Evolutionary conservation across 2,888 invertebrate species (phyloP).

Genomic region (Zonitis immaculata): DNA sequence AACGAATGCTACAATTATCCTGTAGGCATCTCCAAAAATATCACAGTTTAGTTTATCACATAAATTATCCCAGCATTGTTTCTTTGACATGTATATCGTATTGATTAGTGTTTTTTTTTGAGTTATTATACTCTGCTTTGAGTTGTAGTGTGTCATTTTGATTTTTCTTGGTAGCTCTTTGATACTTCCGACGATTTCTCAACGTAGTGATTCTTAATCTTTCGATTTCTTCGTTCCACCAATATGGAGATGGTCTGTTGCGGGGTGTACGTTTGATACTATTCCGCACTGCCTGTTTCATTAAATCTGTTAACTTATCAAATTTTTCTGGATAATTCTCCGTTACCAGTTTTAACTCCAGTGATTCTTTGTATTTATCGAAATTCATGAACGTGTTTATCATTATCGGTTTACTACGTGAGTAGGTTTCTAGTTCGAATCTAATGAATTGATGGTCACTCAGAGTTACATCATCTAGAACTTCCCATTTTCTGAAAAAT

Average conservation of each 20-base stretch:
- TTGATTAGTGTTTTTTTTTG: too few relatives aligned
- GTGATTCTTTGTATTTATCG: neutral
- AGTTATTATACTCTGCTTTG: too few relatives aligned
- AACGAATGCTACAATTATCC: too few relatives aligned
- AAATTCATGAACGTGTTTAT: neutral
- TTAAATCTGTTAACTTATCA: too few relatives aligned
- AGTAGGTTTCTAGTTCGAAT: neutral
- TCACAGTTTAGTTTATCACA: neutral
- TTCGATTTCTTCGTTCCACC: slow-evolving; percentile 2
- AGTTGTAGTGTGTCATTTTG: neutral
- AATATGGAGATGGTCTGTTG: neutral
- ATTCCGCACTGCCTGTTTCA: neutral
- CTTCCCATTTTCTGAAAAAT: neutral
- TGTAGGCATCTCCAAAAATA: neutral
- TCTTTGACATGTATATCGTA: neutral
- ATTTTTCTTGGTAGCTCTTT: neutral
- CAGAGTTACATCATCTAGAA: neutral
- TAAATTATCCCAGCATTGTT: neutral
- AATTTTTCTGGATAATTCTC: too few relatives aligned
- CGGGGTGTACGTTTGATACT: neutral
- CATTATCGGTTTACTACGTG: neutral
- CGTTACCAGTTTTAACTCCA: too few relatives aligned
- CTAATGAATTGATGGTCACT: neutral
- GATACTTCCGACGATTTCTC: neutral
- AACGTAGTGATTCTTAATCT: neutral